These are phyloP conservation scores for Aplodontia rufa DNA, from an alignment of 2,113 vertebrate species.

Conservation along the genomic window DNA sequence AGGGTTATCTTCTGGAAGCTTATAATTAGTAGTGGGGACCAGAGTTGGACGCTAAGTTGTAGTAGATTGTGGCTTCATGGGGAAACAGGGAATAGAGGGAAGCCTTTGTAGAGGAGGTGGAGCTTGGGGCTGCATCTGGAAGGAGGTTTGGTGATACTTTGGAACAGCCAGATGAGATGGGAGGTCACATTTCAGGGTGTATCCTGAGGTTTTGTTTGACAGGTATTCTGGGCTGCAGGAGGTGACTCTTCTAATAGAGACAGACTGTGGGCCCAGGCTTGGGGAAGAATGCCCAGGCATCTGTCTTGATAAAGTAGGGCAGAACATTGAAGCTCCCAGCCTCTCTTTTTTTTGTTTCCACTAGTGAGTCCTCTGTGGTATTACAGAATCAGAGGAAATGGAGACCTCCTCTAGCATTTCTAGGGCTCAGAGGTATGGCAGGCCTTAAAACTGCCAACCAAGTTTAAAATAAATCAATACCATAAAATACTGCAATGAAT, in stretches of 20 bases:
- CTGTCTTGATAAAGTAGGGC: neutral
- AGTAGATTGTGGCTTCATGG: neutral
- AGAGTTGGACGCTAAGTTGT: neutral
- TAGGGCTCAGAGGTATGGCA: slow-evolving; percentile 45
- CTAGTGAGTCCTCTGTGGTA: neutral
- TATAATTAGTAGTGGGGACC: no score
- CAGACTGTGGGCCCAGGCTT: neutral
- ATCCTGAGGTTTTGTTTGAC: neutral
- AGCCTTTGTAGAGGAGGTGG: neutral
- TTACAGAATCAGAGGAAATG: slow-evolving; percentile 12
- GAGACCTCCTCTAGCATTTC: slow-evolving; percentile 42
- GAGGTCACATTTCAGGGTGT: neutral
- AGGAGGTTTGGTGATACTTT: neutral
- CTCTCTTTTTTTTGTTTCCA: neutral
- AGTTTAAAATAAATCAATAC: slow-evolving; percentile 79
- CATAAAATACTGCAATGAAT: slow-evolving; percentile 73
- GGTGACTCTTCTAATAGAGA: neutral
- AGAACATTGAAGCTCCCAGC: neutral
- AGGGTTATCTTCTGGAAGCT: neutral
- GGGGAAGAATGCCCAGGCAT: neutral
- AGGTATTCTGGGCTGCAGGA: neutral
- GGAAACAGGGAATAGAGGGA: neutral
- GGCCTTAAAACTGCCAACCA: slow-evolving; percentile 74
- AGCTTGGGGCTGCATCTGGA: neutral
- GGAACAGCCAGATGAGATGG: neutral